Evolutionary conservation across 2,888 invertebrate species (phyloP).

Genomic region (Pharmacophagus antenor): DNA sequence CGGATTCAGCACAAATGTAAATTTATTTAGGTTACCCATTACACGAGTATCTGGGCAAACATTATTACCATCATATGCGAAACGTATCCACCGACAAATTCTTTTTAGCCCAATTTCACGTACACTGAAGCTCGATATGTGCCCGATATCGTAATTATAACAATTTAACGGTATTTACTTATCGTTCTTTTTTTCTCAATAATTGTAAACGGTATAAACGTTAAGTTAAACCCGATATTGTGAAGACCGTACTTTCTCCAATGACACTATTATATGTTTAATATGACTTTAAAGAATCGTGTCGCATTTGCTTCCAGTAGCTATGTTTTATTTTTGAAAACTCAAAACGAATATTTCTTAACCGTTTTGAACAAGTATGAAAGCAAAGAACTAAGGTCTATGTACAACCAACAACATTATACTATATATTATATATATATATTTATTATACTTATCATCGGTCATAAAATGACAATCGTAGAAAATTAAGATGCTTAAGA

Average conservation of each 20-base stretch:
- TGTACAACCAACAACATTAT: no score
- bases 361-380: not conserved
- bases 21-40: conserved; percentile 62
- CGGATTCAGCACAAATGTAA: conserved; percentile 53
- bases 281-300: conserved; percentile 13
- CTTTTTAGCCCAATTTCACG: conserved; percentile 17
- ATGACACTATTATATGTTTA: conserved; percentile 25
- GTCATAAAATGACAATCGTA: no score
- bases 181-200: conserved; percentile 26
- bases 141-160: conserved; percentile 11
- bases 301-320: not conserved
- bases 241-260: not conserved
- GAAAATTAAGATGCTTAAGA: no score
- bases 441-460: no score
- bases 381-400: no score
- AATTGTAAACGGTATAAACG: conserved; percentile 17
- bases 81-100: conserved; percentile 8
- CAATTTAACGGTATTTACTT: conserved; percentile 15
- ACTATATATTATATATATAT: no score
- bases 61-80: conserved; percentile 14
- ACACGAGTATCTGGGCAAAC: conserved; percentile 53
- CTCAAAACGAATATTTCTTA: not conserved
- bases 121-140: not conserved
- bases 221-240: conserved; percentile 4
- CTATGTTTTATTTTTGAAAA: no score